Evolutionary conservation across 2,888 invertebrate species (phyloP), one percentile per base, ranked within the genome.

Genomic region (Harmothoe impar): DNA sequence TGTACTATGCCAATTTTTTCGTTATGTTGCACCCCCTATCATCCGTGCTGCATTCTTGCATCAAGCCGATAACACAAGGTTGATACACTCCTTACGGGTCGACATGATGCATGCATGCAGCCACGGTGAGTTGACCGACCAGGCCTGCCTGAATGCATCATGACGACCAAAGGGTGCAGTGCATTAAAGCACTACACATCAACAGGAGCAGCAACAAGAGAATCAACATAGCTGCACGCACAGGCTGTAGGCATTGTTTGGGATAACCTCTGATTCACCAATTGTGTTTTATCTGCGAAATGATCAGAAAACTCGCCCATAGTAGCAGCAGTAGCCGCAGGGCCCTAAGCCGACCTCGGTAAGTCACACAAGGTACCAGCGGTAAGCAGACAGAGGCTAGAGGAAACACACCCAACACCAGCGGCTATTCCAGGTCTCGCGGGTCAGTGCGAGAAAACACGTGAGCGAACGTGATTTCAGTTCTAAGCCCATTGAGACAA

Each of bases 361-460:
- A 62, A 20, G 62, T n/a, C 62, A 62, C 62, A 62, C 43, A 43
- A n/a, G 43, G 43, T 43, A 43, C 43, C 43, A 43, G 43, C 43
- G 10, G 43, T 43, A 43, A 43, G 43, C 43, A 43, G 5, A 7
- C 43, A 43, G 5, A 43, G 43, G 43, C 43, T 43, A 43, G 3
- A 43, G 43, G 43, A 23, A 29, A 31, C 77, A 77, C 81, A 35
- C 43, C 43, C 35, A 25, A 5, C 20, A 81, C 81, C 35, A 81
- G 81, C 81, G 81, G 77, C 29, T 31, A 77, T 77, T 77, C 77
- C 35, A 33, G 86, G 86, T 86, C 86, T 86, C 56, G 86, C 29
- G 86, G 86, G 86, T 86, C 86, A 86, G 20, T 54, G 54, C 86
- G 86, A 86, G 86, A 86, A 86, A 86, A 86, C 86, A 86, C 86